Conservation (phyloP, 2,797 vertebrate species). For the Chrysocyon brachyurus region DNA sequence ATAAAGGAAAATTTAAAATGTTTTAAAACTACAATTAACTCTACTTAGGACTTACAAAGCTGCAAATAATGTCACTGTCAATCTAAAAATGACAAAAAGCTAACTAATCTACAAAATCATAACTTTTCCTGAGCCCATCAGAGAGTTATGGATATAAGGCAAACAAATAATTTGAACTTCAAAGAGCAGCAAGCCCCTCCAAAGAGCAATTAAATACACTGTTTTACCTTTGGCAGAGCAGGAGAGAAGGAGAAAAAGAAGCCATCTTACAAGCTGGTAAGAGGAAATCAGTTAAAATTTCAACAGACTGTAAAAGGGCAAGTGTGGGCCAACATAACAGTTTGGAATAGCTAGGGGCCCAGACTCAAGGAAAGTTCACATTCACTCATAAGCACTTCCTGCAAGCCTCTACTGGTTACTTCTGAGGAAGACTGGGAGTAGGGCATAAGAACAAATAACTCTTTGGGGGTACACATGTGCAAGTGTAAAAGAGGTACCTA, state of each 20-base stretch:
- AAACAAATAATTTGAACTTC: neutral
- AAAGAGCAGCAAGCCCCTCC: neutral
- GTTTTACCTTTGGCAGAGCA: neutral
- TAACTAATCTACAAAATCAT: conserved; percentile 45
- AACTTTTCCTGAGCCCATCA: conserved; percentile 3
- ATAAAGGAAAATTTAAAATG: neutral
- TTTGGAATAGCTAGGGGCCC: neutral
- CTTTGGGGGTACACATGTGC: neutral
- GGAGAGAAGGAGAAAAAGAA: neutral
- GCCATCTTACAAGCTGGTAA: neutral
- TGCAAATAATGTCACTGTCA: conserved; percentile 18
- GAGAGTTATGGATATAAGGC: neutral
- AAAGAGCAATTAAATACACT: neutral
- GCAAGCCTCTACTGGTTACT: neutral
- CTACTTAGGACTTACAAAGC: conserved; percentile 28
- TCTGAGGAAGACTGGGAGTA: neutral
- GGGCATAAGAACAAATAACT: neutral
- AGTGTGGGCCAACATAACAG: neutral
- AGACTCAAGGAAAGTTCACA: neutral
- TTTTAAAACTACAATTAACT: conserved; percentile 43
- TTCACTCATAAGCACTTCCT: neutral
- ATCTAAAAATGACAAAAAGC: conserved; percentile 26
- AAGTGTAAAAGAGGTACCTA: neutral
- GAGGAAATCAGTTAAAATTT: neutral
- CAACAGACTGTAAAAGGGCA: neutral